Evolutionary conservation across 2,113 vertebrate genomes (phyloP).

Genomic region (Pedionomus torquatus): DNA sequence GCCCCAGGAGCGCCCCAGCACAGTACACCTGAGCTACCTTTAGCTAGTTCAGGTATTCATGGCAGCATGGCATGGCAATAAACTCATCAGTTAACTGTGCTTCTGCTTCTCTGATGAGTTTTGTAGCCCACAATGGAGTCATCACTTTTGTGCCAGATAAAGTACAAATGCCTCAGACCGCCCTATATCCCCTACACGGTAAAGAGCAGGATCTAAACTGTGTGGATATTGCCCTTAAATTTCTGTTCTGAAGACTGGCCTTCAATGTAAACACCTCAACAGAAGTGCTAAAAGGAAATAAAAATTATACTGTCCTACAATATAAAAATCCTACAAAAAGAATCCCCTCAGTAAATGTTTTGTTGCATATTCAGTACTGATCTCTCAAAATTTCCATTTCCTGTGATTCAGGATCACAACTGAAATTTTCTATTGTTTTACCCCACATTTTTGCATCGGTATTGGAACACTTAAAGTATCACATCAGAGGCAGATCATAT

Average conservation of each 20-base stretch:
- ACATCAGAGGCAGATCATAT: neutral
- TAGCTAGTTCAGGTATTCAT: neutral
- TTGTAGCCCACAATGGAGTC: neutral
- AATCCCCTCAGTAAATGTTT: neutral
- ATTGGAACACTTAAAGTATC: neutral
- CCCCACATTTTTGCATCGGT: neutral
- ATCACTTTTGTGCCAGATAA: neutral
- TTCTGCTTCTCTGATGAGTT: neutral
- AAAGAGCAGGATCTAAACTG: neutral
- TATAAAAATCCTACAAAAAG: neutral
- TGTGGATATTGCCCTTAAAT: neutral
- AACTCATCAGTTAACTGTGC: neutral
- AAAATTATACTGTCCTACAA: neutral
- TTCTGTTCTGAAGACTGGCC: neutral
- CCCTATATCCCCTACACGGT: rapidly evolving
- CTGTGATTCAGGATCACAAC: neutral
- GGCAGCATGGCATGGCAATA: neutral
- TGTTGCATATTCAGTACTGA: neutral
- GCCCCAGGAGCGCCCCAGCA: neutral
- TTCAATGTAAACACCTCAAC: neutral
- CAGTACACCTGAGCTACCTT: neutral
- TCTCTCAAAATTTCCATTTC: neutral
- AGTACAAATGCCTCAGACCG: neutral
- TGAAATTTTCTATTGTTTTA: neutral
- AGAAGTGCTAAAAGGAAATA: neutral